Evolutionary conservation across 30 jellyfish, hydroid and myxozoan genomes (phyloP).

Genomic region (Clytia hemisphaerica): DNA sequence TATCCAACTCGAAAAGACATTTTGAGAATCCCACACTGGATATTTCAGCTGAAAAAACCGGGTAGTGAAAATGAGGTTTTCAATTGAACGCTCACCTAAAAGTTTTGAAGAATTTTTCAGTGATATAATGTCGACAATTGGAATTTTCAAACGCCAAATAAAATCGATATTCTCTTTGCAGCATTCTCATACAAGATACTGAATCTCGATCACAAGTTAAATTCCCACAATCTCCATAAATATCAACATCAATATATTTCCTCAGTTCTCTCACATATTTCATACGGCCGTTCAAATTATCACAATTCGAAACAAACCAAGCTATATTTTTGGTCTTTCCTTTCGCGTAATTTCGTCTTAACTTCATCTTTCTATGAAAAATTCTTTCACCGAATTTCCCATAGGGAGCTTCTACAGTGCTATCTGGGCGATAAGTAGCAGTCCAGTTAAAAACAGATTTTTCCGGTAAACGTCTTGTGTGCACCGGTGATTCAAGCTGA

Average conservation of each 20-base stretch:
- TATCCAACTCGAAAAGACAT: too few relatives aligned
- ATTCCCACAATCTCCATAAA: constrained; percentile 13
- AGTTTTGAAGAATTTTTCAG: constrained; percentile 14
- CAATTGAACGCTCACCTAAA: constrained; percentile 15
- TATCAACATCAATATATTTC: constrained; percentile 5
- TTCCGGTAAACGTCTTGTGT: neutral
- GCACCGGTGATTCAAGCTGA: constrained; percentile 3
- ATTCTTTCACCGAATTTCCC: neutral
- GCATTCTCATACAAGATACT: neutral
- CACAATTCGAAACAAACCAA: constrained; percentile 12
- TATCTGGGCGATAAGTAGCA: constrained; percentile 6
- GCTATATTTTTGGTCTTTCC: neutral
- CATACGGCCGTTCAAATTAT: neutral
- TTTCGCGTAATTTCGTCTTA: neutral
- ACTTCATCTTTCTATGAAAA: neutral
- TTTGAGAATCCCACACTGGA: too few relatives aligned
- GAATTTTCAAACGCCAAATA: constrained; percentile 26
- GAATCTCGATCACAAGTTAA: neutral
- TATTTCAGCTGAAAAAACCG: too few relatives aligned
- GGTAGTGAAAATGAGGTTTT: too few relatives aligned
- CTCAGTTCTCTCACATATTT: neutral
- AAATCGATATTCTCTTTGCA: neutral
- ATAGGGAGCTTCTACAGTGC: constrained; percentile 8
- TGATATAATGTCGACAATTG: neutral
- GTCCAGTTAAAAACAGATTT: neutral